Base-by-base conservation (phyloP, 37 sponge, comb jelly and placozoan genomes). In the Aplysina aerophoba region DNA sequence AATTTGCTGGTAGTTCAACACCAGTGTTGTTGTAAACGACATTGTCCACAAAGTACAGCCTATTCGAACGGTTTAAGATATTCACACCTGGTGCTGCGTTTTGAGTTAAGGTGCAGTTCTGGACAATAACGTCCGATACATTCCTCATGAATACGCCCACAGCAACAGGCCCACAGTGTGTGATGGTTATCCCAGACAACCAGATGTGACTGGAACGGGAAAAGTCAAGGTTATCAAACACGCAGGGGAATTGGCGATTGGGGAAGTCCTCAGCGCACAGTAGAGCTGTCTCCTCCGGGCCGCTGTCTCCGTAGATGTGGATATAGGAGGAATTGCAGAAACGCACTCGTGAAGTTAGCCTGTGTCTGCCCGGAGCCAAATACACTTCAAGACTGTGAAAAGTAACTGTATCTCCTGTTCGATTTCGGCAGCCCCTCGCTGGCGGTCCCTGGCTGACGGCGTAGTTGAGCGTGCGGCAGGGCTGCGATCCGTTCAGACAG, bases 121-220 rank as follows among this genome's bases (percentile, higher is more conserved):
- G 53, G 63, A 93, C 79, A 0, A 55, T 4, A 15, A 89, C 59
- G 50, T 84, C 73, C 8, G 85, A 41, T 17, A 59, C 59, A 38
- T 30, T 5, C 14, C 8, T 50, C 57, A 93, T 20, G 85, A 89
- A 93, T 8, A 93, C 82, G 30, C 89, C 89, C 15, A 89, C 20
- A 15, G 93, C 80, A 22, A 60, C 39, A 19, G 87, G 81, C 3
- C 93, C 93, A 72, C 93, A 93, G 27, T 68, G 22, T 39, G 83
- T 86, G 73, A 93, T 89, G 11, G 41, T 61, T 0, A 93, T 37
- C 21, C 87, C 90, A 0, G 27, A 4, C 39, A 93, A 89, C 38
- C 59, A 34, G 5, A 93, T 37, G 1, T 59, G 59, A 15, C 5
- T 41, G 14, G 83, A 39, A 22, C 39, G 50, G 25, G 78, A 58